These are phyloP conservation scores for Palaemon carinicauda DNA, from an alignment of 1,140 invertebrate genomes.

Conservation along the genomic window DNA sequence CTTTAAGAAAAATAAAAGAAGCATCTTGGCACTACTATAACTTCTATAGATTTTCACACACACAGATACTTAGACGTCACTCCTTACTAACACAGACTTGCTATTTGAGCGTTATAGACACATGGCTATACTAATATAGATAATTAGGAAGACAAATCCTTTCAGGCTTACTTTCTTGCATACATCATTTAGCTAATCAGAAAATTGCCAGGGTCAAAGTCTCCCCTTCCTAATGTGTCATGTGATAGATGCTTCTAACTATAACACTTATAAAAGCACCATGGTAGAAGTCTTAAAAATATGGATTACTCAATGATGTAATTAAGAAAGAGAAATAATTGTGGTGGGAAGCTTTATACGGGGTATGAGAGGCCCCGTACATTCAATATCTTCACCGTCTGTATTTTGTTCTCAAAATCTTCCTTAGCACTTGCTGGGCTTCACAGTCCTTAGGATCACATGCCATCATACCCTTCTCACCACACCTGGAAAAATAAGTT, in stretches of 20 bases:
- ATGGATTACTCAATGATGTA: no score
- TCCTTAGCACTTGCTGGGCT: slow-evolving; percentile 85
- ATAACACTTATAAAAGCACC: no score
- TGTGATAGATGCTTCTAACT: no score
- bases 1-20: neutral
- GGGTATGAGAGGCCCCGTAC: neutral
- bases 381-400: neutral
- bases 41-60: neutral
- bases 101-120: slow-evolving; percentile 39
- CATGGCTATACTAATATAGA: slow-evolving; percentile 12
- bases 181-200: no score
- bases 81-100: slow-evolving; percentile 45
- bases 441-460: slow-evolving; percentile 88
- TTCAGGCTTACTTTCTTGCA: neutral
- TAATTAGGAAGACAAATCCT: neutral
- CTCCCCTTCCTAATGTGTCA: no score
- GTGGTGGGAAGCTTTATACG: neutral
- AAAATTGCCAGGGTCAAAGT: no score
- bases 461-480: slow-evolving; percentile 88
- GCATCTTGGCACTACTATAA: neutral
- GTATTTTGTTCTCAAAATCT: slow-evolving; percentile 69
- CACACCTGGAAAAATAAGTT: slow-evolving; percentile 75
- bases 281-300: no score
- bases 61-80: neutral
- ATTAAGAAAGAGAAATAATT: neutral